phyloP scores from a whole-genome alignment of 2,888 invertebrate genomes.

The Rhaphigaster nebulosa region DNA sequence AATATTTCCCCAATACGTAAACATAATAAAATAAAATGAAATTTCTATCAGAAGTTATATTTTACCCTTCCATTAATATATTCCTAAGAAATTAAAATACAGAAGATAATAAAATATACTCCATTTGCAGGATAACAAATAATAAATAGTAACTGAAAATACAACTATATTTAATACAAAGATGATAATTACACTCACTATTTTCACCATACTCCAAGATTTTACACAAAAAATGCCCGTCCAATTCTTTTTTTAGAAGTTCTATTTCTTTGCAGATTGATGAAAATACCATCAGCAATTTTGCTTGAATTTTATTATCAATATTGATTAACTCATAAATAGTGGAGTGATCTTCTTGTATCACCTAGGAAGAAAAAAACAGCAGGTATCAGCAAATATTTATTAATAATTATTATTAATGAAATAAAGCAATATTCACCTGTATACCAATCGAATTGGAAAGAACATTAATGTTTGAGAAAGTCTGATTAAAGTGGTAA shows the following conservation, averaged over 20 bases:
- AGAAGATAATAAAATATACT: too few species aligned
- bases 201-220: slow-evolving; percentile 80
- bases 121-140: too few species aligned
- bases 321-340: slow-evolving; percentile 80
- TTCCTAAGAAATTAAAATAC: too few species aligned
- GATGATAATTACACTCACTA: slow-evolving; percentile 64
- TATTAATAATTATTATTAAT: background rate
- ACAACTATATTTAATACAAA: too few species aligned
- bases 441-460: slow-evolving; percentile 24
- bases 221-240: slow-evolving; percentile 73
- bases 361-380: slow-evolving; percentile 52
- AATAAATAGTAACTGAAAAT: too few species aligned
- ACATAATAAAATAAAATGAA: too few species aligned
- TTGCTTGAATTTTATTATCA: slow-evolving; percentile 85
- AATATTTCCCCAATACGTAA: too few species aligned
- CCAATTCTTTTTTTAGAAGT: slow-evolving; percentile 77
- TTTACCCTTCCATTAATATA: too few species aligned
- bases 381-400: background rate
- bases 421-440: background rate
- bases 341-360: slow-evolving; percentile 61
- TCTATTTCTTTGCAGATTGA: slow-evolving; percentile 84
- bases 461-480: slow-evolving; percentile 31
- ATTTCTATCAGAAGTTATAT: too few species aligned
- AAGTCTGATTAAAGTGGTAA: slow-evolving; percentile 76
- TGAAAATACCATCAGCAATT: slow-evolving; percentile 83